Evolutionary conservation across 2,113 vertebrate genomes (phyloP).

Genomic region (Cervus canadensis): DNA sequence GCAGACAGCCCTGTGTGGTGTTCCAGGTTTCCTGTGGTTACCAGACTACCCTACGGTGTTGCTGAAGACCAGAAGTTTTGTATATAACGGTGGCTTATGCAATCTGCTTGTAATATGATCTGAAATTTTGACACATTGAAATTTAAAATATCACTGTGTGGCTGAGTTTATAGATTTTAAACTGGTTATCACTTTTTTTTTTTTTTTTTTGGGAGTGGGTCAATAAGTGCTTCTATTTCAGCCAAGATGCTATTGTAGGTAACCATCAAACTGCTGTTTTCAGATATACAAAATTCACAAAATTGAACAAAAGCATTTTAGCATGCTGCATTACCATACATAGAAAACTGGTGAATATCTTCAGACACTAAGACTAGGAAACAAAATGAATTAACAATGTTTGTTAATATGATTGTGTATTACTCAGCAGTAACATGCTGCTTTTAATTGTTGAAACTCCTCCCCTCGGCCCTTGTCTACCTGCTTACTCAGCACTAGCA

Average conservation of each 20-base stretch:
- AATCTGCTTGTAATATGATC: neutral
- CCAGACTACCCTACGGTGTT: neutral
- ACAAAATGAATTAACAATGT: constrained; percentile 55
- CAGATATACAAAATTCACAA: constrained; percentile 76
- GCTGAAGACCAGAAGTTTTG: neutral
- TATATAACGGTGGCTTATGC: neutral
- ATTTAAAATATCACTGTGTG: neutral
- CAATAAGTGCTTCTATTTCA: constrained; percentile 81
- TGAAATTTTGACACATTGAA: neutral
- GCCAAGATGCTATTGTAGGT: constrained; percentile 76
- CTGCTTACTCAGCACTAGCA: neutral
- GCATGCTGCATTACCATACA: constrained; percentile 75
- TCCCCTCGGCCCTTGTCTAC: neutral
- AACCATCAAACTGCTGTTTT: constrained; percentile 74
- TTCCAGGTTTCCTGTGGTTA: neutral
- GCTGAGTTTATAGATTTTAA: neutral
- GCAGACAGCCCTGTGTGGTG: neutral
- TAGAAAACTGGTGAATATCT: constrained; percentile 71
- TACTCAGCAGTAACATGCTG: neutral
- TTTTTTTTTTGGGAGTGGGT: neutral
- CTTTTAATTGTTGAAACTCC: neutral
- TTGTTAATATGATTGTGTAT: neutral
- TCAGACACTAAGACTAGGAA: constrained; percentile 70
- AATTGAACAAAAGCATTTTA: constrained; percentile 76
- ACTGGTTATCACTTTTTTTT: neutral